Conservation (phyloP, 1,140 invertebrate species). For the Delia radicum region DNA sequence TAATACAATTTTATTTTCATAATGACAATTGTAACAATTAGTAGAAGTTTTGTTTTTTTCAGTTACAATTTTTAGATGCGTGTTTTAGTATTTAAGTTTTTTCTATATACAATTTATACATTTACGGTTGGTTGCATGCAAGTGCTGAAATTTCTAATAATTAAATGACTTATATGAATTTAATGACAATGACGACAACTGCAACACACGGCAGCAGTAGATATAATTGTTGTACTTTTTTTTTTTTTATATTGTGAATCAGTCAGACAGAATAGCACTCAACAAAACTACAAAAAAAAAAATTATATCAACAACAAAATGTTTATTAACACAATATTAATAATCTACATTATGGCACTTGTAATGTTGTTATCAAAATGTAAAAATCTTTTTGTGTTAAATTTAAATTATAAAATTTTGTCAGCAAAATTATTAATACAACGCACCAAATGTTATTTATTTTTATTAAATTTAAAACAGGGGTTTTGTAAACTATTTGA, state of each 20-base stretch:
- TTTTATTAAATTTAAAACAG: no score
- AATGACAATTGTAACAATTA: neutral
- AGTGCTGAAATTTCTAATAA: constrained; percentile 26
- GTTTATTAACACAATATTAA: constrained; percentile 19
- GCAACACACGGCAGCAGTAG: neutral
- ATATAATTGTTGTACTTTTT: neutral
- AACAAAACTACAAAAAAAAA: neutral
- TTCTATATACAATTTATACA: neutral
- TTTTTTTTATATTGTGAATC: neutral
- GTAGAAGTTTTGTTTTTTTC: constrained; percentile 1
- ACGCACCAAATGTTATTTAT: neutral
- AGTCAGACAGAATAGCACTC: neutral
- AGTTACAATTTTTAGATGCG: constrained; percentile 1
- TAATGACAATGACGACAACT: constrained; percentile 24
- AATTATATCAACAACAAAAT: constrained; percentile 15
- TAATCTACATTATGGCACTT: constrained; percentile 19
- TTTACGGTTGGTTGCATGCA: constrained; percentile 14
- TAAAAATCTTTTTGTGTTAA: neutral
- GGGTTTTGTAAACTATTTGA: no score
- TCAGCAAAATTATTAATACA: neutral
- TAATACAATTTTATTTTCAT: neutral
- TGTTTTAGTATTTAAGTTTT: neutral
- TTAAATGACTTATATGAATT: constrained; percentile 24
- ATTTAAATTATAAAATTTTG: neutral
- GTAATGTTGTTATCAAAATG: constrained; percentile 13